Evolutionary conservation across 2,113 vertebrate genomes (phyloP).

Genomic region (Hypocryptadius cinnamomeus): DNA sequence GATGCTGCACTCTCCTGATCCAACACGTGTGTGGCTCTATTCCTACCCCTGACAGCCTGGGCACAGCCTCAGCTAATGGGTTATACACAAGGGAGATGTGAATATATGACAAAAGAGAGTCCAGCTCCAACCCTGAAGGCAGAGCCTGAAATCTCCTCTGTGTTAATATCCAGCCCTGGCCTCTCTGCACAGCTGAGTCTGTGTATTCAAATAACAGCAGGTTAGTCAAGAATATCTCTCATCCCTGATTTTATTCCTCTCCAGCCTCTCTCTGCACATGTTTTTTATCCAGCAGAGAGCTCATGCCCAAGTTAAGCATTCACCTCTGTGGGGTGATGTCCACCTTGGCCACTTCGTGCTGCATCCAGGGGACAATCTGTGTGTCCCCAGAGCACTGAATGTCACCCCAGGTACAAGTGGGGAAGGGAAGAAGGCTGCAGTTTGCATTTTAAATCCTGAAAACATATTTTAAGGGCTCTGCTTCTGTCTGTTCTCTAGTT

Average conservation of each 20-base stretch:
- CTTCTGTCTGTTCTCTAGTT: conserved; percentile 54
- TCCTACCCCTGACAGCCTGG: background rate
- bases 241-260: background rate
- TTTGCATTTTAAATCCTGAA: conserved; percentile 35
- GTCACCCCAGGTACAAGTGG: background rate
- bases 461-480: conserved; percentile 45
- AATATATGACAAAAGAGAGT: background rate
- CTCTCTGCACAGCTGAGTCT: background rate
- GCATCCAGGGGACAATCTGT: background rate
- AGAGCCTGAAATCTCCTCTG: background rate
- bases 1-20: background rate
- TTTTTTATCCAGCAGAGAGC: background rate
- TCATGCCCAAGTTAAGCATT: background rate
- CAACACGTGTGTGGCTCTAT: background rate
- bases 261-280: background rate
- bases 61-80: background rate
- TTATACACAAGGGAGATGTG: background rate
- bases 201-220: background rate
- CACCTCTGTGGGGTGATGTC: background rate
- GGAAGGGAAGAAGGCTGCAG: background rate
- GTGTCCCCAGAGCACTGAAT: fast-evolving
- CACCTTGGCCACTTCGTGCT: background rate
- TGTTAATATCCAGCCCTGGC: background rate
- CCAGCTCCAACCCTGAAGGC: background rate
- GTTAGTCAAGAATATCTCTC: background rate